A percentile compares a stretch with the other conserved stretches of the same genome.
These are phyloP conservation scores for Pseudochirops cupreus DNA, from an alignment of 2,797 vertebrate genomes.

Conservation along the genomic window DNA sequence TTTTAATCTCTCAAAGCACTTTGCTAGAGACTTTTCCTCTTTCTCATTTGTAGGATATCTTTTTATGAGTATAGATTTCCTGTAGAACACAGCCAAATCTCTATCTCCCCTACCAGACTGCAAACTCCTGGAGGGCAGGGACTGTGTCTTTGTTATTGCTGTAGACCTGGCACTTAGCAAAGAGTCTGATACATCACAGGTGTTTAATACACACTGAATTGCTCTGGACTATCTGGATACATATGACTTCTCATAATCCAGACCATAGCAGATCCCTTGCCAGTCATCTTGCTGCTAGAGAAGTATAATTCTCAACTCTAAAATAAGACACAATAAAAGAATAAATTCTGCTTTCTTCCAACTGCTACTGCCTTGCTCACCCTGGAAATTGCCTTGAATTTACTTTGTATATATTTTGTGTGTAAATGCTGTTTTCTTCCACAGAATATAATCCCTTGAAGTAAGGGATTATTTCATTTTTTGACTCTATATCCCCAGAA, in stretches of 20 bases:
- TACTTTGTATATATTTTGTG: not conserved
- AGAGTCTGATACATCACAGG: not conserved
- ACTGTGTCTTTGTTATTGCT: not conserved
- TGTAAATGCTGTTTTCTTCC: slow-evolving; percentile 14
- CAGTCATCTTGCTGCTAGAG: not conserved
- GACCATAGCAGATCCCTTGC: not conserved
- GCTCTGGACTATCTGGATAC: not conserved
- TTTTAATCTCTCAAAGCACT: not conserved
- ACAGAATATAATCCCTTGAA: not conserved
- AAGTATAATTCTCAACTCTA: not conserved
- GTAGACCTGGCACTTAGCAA: not conserved
- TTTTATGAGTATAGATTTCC: not conserved
- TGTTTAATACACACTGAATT: not conserved
- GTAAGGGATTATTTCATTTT: not conserved
- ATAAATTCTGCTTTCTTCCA: not conserved
- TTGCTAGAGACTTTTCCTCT: not conserved
- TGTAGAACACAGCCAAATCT: not conserved
- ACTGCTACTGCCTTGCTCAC: not conserved
- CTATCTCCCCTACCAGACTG: not conserved
- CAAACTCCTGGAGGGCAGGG: slow-evolving; percentile 5
- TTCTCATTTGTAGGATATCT: not conserved
- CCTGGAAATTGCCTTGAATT: not conserved
- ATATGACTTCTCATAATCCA: not conserved
- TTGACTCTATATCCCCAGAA: slow-evolving; percentile 4
- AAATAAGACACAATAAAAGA: not conserved